These are phyloP conservation scores for Tetanocera ferruginea DNA, from an alignment of 2,888 invertebrate genomes.

Conservation along the genomic window DNA sequence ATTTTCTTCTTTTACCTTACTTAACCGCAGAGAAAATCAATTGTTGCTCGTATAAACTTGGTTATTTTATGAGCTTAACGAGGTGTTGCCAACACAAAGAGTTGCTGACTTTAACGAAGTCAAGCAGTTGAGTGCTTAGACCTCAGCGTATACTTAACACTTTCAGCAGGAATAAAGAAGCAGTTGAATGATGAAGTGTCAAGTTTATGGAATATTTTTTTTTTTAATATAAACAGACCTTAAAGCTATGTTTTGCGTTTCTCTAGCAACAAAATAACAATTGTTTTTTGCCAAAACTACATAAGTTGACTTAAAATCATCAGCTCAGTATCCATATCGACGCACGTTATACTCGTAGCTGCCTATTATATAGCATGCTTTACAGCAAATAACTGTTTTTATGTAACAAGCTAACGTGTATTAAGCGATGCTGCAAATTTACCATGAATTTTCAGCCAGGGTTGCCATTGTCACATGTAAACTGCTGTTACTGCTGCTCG, in stretches of 20 bases:
- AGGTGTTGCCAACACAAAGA: not conserved
- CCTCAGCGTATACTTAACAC: not conserved
- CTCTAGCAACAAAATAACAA: too few species aligned
- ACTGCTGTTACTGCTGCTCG: not conserved
- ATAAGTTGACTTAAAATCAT: too few species aligned
- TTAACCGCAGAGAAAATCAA: not conserved
- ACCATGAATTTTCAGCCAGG: not conserved
- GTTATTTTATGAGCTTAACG: constrained; percentile 2
- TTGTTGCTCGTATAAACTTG: constrained; percentile 13
- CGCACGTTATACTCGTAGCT: too few species aligned
- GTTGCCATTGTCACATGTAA: not conserved
- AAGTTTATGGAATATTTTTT: too few species aligned
- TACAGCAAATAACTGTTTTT: not conserved
- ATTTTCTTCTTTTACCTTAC: not conserved
- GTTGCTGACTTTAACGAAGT: not conserved
- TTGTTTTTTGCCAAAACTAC: too few species aligned
- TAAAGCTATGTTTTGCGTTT: too few species aligned
- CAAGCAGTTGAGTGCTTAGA: not conserved
- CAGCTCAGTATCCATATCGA: too few species aligned
- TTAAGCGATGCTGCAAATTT: not conserved
- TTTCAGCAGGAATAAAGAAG: not conserved
- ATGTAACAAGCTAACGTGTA: not conserved
- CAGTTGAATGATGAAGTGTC: too few species aligned
- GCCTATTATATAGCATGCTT: not conserved
- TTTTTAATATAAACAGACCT: not conserved